Conservation (phyloP, 2,888 invertebrate genomes). For the Synanthedon myopaeformis region DNA sequence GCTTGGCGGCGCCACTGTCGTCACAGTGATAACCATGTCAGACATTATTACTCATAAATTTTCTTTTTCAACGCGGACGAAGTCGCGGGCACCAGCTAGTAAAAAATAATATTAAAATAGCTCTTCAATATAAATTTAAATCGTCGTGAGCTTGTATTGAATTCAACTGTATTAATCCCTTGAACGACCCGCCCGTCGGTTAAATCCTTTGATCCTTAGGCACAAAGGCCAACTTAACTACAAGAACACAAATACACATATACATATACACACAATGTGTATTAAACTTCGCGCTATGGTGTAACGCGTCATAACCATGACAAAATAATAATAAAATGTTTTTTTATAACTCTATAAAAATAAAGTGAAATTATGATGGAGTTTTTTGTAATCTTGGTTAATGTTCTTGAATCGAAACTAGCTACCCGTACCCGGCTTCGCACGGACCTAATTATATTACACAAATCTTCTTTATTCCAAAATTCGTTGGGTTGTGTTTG, state of each 20-base stretch:
- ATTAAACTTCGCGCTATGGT: background rate
- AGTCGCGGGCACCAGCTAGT: too few species aligned
- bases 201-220: background rate
- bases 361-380: background rate
- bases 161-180: slow-evolving; percentile 15
- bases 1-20: too few species aligned
- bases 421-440: too few species aligned
- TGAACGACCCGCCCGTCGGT: background rate
- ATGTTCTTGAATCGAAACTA: too few species aligned
- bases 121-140: background rate
- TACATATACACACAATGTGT: background rate
- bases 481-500: too few species aligned
- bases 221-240: background rate
- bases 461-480: too few species aligned
- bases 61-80: too few species aligned
- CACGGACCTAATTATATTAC: too few species aligned
- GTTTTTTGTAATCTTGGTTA: background rate
- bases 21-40: too few species aligned
- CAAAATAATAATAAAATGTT: background rate
- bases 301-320: background rate
- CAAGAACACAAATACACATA: background rate
- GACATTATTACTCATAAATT: too few species aligned
- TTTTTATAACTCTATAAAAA: too few species aligned
- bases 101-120: too few species aligned
- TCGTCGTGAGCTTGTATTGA: slow-evolving; percentile 8